These are phyloP conservation scores for Gracilinanus agilis DNA, from an alignment of 2,113 vertebrate genomes.

Conservation along the genomic window DNA sequence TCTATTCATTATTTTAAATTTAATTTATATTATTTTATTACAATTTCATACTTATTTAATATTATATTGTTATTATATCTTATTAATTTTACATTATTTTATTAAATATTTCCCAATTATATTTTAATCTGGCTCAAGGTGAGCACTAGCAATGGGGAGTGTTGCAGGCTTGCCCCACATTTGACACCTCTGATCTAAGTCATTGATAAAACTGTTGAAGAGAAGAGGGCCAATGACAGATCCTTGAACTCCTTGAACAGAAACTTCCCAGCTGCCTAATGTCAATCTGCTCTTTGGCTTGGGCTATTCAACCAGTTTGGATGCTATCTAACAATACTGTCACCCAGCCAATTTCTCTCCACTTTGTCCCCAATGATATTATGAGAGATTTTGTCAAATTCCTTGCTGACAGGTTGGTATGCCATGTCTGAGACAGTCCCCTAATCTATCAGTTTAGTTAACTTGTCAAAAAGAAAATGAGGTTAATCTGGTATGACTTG, in stretches of 20 bases:
- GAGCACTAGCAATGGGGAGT: not conserved
- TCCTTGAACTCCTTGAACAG: not conserved
- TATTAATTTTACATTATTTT: not conserved
- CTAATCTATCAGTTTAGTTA: not conserved
- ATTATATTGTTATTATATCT: too few species aligned
- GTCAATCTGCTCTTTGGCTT: not conserved
- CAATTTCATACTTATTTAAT: too few species aligned
- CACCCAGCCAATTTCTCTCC: not conserved
- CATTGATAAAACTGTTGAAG: not conserved
- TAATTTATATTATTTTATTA: too few species aligned
- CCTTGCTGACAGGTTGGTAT: not conserved
- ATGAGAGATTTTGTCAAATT: not conserved
- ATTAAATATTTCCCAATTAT: not conserved
- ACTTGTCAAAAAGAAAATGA: conserved; percentile 2
- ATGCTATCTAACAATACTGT: not conserved
- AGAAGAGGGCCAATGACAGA: not conserved
- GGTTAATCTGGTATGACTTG: not conserved
- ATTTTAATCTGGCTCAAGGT: not conserved
- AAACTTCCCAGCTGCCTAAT: not conserved
- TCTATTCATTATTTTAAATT: not conserved
- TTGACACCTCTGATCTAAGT: not conserved
- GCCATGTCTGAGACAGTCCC: not conserved
- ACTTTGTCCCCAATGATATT: not conserved
- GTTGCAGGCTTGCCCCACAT: not conserved
- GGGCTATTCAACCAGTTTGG: not conserved